phyloP scores from a whole-genome alignment of 2,888 invertebrate genomes.

The Spodoptera picta region DNA sequence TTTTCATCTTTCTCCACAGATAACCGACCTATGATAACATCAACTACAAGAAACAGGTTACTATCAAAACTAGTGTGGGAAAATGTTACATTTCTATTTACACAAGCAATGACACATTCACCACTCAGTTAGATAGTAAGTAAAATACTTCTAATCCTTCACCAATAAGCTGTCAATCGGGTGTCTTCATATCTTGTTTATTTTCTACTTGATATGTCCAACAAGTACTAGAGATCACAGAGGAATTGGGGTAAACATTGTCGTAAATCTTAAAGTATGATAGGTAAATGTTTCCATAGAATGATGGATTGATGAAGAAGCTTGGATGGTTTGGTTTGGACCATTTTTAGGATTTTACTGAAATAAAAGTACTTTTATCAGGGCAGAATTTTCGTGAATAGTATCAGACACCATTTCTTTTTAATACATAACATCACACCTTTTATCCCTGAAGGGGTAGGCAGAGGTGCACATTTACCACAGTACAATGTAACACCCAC shows the following conservation, averaged over 20 bases:
- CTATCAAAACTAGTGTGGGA: constrained; percentile 58
- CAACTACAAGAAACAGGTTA: constrained; percentile 37
- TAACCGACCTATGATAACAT: constrained; percentile 27
- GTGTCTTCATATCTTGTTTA: constrained; percentile 62
- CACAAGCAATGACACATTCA: constrained; percentile 49
- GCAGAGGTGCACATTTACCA: no score
- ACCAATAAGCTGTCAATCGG: constrained; percentile 70
- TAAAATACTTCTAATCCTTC: constrained; percentile 66
- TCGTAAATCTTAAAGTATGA: constrained; percentile 36
- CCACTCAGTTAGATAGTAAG: constrained; percentile 60
- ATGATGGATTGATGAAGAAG: constrained; percentile 36
- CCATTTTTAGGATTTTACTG: no score
- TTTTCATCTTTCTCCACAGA: constrained; percentile 14
- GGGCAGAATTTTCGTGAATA: no score
- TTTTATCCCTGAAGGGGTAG: no score
- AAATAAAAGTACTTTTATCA: no score
- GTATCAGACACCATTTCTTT: no score
- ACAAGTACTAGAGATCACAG: constrained; percentile 43
- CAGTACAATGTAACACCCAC: no score
- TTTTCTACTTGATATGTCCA: constrained; percentile 51
- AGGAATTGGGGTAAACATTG: constrained; percentile 53
- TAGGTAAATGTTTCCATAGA: constrained; percentile 20
- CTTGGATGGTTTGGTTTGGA: constrained; percentile 6
- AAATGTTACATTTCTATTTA: constrained; percentile 46
- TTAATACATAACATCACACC: no score